phyloP scores from a whole-genome alignment of 2,113 vertebrate species.

The Pampusana beccarii region DNA sequence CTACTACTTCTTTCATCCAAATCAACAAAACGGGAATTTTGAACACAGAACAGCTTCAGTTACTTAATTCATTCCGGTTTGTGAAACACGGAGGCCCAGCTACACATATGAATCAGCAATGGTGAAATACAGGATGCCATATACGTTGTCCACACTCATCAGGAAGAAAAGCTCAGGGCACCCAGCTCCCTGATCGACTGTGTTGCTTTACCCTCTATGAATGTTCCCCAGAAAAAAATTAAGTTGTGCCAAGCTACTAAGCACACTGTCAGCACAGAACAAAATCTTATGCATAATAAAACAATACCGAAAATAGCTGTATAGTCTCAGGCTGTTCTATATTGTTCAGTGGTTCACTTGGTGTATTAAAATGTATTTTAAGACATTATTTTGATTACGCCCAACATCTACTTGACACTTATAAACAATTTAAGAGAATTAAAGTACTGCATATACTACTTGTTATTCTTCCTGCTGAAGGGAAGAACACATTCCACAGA shows the following conservation, averaged over 20 bases:
- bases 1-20: neutral
- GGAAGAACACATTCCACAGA: neutral
- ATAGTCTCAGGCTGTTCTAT: neutral
- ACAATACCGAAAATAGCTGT: neutral
- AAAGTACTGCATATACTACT: neutral
- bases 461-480: neutral
- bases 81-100: neutral
- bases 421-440: neutral
- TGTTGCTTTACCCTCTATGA: neutral
- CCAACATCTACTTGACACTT: neutral
- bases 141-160: neutral
- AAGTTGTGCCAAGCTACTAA: neutral
- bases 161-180: neutral
- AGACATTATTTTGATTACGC: neutral
- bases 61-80: neutral
- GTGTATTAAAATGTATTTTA: conserved; percentile 17
- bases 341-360: neutral
- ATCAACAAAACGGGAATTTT: neutral
- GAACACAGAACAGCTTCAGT: neutral
- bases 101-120: neutral
- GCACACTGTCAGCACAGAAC: neutral
- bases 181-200: neutral
- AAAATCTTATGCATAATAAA: neutral
- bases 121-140: neutral
- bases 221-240: neutral